phyloP scores from a whole-genome alignment of 1,140 invertebrate species.

The Leptestheria dahalacensis region DNA sequence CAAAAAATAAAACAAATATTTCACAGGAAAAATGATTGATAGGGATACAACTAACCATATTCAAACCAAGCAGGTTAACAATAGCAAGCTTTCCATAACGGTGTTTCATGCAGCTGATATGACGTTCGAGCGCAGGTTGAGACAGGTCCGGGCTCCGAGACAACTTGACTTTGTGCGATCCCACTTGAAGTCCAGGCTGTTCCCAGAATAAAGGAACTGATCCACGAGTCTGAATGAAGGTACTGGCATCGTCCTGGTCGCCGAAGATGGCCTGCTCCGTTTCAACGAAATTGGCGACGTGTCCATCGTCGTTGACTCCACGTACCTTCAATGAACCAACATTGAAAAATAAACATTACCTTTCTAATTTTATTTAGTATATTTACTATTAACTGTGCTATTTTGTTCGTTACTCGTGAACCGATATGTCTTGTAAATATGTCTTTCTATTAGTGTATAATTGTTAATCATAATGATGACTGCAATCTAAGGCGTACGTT shows the following conservation, averaged over 20 bases:
- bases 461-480: too few relatives aligned
- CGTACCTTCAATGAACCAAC: conserved; percentile 78
- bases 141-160: conserved; percentile 87
- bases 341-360: conserved; percentile 20
- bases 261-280: conserved; percentile 92
- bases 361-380: too few relatives aligned
- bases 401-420: too few relatives aligned
- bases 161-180: conserved; percentile 95
- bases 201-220: conserved; percentile 98
- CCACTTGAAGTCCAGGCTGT: conserved; percentile 96
- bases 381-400: too few relatives aligned
- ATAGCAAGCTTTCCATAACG: conserved; percentile 83
- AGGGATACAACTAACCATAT: too few relatives aligned
- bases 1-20: background rate
- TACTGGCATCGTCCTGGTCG: conserved; percentile 63
- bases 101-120: conserved; percentile 70
- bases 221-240: conserved; percentile 72
- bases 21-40: background rate
- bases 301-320: conserved; percentile 96
- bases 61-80: conserved; percentile 81
- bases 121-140: conserved; percentile 76
- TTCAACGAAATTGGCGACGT: conserved; percentile 99
- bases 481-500: too few relatives aligned
- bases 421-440: too few relatives aligned
- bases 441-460: too few relatives aligned